Percentiles rank a stretch among this genome's conserved stretches.
Conservation (phyloP, 2,113 vertebrate genomes). For the Cnemophilus loriae region DNA sequence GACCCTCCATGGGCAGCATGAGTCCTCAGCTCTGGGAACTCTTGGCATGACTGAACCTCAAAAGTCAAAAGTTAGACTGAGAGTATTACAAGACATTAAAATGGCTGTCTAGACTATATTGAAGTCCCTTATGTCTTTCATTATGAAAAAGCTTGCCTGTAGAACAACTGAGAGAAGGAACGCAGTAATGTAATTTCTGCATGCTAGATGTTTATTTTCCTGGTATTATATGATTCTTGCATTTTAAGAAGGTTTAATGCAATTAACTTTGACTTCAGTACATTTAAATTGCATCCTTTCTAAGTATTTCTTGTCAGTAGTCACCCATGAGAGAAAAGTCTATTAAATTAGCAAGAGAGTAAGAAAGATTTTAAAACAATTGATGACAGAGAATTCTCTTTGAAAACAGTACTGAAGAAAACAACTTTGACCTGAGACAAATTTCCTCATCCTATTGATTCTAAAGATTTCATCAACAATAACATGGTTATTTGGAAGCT, state of each 20-base stretch:
- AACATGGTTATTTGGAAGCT: background rate
- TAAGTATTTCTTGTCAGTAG: background rate
- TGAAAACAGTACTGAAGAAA: background rate
- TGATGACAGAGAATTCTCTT: background rate
- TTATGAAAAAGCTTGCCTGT: background rate
- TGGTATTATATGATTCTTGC: background rate
- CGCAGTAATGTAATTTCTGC: background rate
- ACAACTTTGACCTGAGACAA: background rate
- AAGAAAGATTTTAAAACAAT: background rate
- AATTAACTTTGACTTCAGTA: slow-evolving; percentile 2
- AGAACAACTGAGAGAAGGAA: background rate
- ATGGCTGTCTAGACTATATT: background rate
- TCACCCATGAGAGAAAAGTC: background rate
- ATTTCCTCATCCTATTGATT: background rate
- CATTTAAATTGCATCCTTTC: background rate
- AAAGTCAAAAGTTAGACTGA: background rate
- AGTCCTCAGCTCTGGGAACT: background rate
- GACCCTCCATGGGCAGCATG: background rate
- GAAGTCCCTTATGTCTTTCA: background rate
- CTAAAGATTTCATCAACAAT: background rate
- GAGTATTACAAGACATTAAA: background rate
- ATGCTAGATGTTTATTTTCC: background rate
- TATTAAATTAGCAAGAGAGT: background rate
- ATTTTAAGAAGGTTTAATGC: slow-evolving; percentile 38
- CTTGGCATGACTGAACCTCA: background rate